Conservation (phyloP, 2,888 invertebrate species). For the Eupithecia inturbata region DNA sequence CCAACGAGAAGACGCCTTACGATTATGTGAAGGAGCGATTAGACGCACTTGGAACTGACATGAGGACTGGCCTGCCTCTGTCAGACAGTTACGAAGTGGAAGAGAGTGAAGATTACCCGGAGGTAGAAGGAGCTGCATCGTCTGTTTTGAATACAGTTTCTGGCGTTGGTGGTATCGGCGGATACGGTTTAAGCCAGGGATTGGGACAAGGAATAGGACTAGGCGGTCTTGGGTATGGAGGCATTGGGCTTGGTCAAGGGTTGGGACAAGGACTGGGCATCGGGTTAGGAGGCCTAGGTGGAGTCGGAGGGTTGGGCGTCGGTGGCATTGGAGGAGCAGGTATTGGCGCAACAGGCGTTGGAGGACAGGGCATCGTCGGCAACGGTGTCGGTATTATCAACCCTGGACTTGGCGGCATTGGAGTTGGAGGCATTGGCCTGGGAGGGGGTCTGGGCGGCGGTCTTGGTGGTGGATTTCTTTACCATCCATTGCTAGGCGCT, state of each 20-base stretch:
- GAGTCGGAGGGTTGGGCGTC: conserved; percentile 51
- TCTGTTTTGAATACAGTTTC: conserved; percentile 68
- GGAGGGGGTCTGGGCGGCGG: conserved; percentile 56
- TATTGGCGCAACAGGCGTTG: conserved; percentile 53
- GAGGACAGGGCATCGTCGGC: conserved; percentile 53
- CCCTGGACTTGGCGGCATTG: conserved; percentile 66
- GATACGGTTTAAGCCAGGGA: conserved; percentile 46
- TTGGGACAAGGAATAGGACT: conserved; percentile 48
- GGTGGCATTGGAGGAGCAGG: conserved; percentile 59
- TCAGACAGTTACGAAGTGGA: conserved; percentile 84
- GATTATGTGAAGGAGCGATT: conserved; percentile 76
- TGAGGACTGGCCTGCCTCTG: conserved; percentile 67
- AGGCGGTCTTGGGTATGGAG: conserved; percentile 50
- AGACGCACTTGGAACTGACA: conserved; percentile 66
- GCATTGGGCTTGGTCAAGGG: conserved; percentile 54
- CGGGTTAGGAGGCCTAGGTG: conserved; percentile 52
- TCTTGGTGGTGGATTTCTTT: conserved; percentile 66
- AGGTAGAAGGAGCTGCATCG: conserved; percentile 76
- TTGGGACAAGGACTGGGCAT: conserved; percentile 52
- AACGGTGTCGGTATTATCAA: conserved; percentile 62
- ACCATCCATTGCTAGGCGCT: conserved; percentile 70
- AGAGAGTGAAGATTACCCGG: conserved; percentile 85
- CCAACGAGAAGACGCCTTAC: conserved; percentile 75
- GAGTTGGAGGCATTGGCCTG: conserved; percentile 61
- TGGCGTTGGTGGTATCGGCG: conserved; percentile 59